Evolutionary conservation across 2,797 vertebrate species (phyloP).

Genomic region (Gymnopithys bicolor): DNA sequence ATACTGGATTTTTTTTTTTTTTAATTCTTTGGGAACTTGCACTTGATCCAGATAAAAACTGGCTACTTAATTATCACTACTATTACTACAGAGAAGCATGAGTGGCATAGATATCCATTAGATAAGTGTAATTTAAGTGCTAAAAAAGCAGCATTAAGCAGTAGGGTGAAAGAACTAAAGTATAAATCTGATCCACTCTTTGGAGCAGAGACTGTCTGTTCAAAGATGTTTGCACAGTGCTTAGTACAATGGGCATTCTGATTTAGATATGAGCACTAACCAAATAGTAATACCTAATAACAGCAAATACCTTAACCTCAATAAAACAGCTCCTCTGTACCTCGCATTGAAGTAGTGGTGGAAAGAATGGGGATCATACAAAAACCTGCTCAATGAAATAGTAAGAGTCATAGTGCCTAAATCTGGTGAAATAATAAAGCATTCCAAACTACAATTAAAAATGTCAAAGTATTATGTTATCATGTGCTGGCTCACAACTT

Average conservation of each 20-base stretch:
- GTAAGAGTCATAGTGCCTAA: neutral
- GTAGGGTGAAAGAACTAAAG: neutral
- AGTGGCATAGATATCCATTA: neutral
- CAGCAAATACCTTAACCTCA: neutral
- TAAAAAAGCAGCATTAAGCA: neutral
- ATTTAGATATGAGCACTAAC: neutral
- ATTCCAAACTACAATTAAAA: neutral
- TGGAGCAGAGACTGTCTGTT: neutral
- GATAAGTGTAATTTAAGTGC: neutral
- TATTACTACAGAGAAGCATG: neutral
- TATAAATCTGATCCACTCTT: neutral
- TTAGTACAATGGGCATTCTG: neutral
- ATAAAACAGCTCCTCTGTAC: neutral
- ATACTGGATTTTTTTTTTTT: neutral
- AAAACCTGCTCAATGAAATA: neutral
- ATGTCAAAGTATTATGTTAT: fast-evolving
- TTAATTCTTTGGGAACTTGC: neutral
- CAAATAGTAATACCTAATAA: neutral
- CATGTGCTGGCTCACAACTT: neutral
- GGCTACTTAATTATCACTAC: neutral
- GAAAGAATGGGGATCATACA: neutral
- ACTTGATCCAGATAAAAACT: neutral
- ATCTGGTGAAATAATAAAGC: neutral
- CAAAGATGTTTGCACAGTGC: neutral
- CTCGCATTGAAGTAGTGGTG: neutral